Conservation (phyloP, 2,888 invertebrate genomes). For the Watsonalla binaria region DNA sequence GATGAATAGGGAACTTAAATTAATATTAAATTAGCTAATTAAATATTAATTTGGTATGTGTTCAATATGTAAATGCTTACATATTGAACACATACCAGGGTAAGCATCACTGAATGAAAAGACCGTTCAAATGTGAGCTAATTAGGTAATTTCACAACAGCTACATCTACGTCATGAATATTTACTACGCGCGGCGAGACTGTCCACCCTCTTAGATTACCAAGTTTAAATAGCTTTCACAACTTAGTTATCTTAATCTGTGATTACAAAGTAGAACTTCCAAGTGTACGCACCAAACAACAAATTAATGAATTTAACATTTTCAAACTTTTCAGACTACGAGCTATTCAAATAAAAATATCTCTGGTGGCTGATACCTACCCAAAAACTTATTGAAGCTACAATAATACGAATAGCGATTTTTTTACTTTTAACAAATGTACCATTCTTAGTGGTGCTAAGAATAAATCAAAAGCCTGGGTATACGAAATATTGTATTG, state of each 20-base stretch:
- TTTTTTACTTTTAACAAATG: not conserved
- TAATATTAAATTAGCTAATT: no score
- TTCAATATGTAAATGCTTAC: no score
- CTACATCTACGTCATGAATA: slow-evolving; percentile 29
- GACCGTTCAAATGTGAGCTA: no score
- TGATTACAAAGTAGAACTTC: slow-evolving; percentile 28
- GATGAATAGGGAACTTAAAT: no score
- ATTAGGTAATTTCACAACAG: slow-evolving; percentile 1
- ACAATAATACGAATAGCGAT: not conserved
- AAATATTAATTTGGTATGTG: no score
- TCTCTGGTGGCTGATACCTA: not conserved
- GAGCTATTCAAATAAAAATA: not conserved
- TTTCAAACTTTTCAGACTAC: not conserved
- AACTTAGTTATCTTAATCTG: slow-evolving; percentile 35
- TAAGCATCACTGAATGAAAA: no score
- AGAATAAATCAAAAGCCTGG: no score
- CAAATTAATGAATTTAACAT: slow-evolving; percentile 1
- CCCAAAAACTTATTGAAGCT: not conserved
- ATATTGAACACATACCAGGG: no score
- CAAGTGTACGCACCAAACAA: slow-evolving; percentile 7
- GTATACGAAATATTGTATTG: no score
- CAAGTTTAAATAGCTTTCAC: slow-evolving; percentile 47
- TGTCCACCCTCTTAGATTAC: slow-evolving; percentile 31
- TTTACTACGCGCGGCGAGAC: slow-evolving; percentile 16
- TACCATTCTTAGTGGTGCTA: not conserved